Evolutionary conservation across 2,797 vertebrate species (phyloP).

Genomic region (Argentina silus): DNA sequence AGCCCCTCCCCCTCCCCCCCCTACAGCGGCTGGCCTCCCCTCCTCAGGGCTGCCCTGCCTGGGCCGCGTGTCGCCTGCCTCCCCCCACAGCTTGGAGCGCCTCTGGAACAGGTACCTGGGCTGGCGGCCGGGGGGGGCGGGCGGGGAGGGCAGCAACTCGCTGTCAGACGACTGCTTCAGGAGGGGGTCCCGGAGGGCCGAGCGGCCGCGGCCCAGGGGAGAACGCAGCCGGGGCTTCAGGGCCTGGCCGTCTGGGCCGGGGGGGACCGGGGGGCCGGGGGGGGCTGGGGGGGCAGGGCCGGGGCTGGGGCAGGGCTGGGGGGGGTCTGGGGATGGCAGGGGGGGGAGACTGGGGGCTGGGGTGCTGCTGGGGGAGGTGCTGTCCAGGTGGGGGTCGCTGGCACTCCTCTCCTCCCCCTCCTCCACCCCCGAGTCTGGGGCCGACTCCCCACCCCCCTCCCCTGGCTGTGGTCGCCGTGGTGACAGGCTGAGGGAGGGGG

Average conservation of each 20-base stretch:
- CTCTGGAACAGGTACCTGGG: slow-evolving; percentile 99
- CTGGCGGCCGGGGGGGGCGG: slow-evolving; percentile 84
- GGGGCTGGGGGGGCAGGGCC: slow-evolving; percentile 85
- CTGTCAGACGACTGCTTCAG: slow-evolving; percentile 99
- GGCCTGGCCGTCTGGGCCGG: slow-evolving; percentile 81
- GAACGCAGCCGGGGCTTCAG: slow-evolving; percentile 91
- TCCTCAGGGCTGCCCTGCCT: slow-evolving; percentile 74
- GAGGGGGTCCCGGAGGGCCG: slow-evolving; percentile 93
- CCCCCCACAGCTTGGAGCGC: slow-evolving; percentile 98
- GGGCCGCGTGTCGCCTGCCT: slow-evolving; percentile 86
- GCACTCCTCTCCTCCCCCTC: slow-evolving; percentile 86
- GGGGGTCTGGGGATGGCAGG: slow-evolving; percentile 89
- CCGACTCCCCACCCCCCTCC: slow-evolving; percentile 80
- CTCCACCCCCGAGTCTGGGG: slow-evolving; percentile 89
- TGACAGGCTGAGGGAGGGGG: slow-evolving; percentile 72
- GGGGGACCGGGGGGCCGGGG: slow-evolving; percentile 89
- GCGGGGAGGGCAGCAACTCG: slow-evolving; percentile 90
- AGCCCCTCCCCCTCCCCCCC: slow-evolving; percentile 59
- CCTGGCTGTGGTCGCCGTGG: slow-evolving; percentile 70
- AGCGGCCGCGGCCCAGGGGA: slow-evolving; percentile 75
- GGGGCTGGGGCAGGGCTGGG: slow-evolving; percentile 68
- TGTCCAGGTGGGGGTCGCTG: slow-evolving; percentile 90
- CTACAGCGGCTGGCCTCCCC: slow-evolving; percentile 90
- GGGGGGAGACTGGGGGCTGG: slow-evolving; percentile 95
- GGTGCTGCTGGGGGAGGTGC: slow-evolving; percentile 87